Evolutionary conservation across 2,113 vertebrate species (phyloP).

Genomic region (Sciurus niger): DNA sequence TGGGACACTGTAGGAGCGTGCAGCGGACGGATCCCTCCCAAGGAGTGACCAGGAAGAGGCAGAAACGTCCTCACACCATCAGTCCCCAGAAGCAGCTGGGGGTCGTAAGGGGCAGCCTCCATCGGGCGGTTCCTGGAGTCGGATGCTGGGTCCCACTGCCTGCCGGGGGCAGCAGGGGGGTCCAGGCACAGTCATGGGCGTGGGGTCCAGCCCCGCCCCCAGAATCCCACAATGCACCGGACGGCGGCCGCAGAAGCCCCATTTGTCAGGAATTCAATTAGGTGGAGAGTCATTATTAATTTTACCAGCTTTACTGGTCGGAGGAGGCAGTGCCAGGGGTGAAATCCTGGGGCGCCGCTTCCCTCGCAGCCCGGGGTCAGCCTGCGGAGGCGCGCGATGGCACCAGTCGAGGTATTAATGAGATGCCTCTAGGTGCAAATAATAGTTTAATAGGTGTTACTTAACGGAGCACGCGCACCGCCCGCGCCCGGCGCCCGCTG

Average conservation of each 20-base stretch:
- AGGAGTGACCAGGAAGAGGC: rapidly evolving
- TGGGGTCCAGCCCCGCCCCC: background rate
- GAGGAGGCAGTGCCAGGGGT: slow-evolving; percentile 87
- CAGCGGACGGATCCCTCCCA: rapidly evolving
- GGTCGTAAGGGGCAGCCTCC: background rate
- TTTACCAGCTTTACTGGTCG: slow-evolving; percentile 89
- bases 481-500: slow-evolving; percentile 75
- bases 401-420: slow-evolving; percentile 96
- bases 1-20: rapidly evolving
- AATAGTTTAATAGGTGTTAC: slow-evolving; percentile 99
- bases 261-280: slow-evolving; percentile 91
- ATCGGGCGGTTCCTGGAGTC: too few species aligned
- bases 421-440: slow-evolving; percentile 99
- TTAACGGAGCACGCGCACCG: slow-evolving; percentile 87
- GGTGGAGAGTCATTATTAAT: slow-evolving; percentile 88
- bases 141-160: background rate
- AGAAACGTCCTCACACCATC: rapidly evolving
- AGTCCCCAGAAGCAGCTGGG: background rate
- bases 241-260: slow-evolving; percentile 64
- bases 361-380: slow-evolving; percentile 92
- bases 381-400: slow-evolving; percentile 91
- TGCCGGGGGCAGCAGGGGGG: rapidly evolving
- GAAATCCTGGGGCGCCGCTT: slow-evolving; percentile 88
- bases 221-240: slow-evolving; percentile 1
- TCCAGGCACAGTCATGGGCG: background rate